These are phyloP conservation scores for Sipha maydis DNA, from an alignment of 2,888 invertebrate genomes.

Conservation along the genomic window DNA sequence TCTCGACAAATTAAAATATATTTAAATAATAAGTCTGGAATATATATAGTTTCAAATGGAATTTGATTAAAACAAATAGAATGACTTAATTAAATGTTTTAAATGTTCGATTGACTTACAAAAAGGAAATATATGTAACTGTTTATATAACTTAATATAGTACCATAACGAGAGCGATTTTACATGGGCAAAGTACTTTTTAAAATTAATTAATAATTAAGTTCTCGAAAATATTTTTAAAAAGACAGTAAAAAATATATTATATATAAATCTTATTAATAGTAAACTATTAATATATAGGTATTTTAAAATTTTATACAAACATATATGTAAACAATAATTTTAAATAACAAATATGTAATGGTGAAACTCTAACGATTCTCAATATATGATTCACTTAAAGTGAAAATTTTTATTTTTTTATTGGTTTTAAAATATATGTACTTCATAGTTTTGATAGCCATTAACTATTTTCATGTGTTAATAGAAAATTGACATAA, in stretches of 20 bases:
- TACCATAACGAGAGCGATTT: background rate
- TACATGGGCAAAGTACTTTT: background rate
- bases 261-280: too few species aligned
- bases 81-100: background rate
- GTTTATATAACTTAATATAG: background rate
- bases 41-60: background rate
- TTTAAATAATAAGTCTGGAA: background rate
- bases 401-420: too few species aligned
- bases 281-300: too few species aligned
- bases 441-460: background rate
- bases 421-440: background rate
- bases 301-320: too few species aligned
- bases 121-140: background rate
- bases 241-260: too few species aligned
- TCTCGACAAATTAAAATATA: background rate
- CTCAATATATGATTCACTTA: too few species aligned
- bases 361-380: too few species aligned
- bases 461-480: background rate
- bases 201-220: too few species aligned
- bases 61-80: background rate
- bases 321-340: too few species aligned
- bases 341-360: too few species aligned
- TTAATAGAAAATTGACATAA: background rate
- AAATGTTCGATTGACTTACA: background rate
- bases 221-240: too few species aligned